Evolutionary conservation across 2,888 invertebrate genomes (phyloP).

Genomic region (Thera britannica): DNA sequence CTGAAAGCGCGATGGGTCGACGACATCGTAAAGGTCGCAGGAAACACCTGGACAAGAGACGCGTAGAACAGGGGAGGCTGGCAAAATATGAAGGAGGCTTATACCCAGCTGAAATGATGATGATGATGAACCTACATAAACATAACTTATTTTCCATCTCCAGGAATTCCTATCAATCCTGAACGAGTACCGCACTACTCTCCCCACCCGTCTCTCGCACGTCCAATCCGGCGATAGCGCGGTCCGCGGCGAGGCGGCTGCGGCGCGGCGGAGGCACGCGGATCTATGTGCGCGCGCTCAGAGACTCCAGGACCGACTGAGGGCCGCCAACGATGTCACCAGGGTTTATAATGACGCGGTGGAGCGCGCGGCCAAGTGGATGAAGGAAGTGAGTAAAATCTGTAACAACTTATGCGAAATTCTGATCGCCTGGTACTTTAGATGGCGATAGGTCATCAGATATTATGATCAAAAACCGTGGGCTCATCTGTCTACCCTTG

Average conservation of each 20-base stretch:
- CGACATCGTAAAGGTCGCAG: too few relatives aligned
- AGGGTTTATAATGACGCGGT: slow-evolving; percentile 90
- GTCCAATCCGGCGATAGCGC: slow-evolving; percentile 89
- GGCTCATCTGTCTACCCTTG: too few relatives aligned
- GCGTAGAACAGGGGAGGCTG: too few relatives aligned
- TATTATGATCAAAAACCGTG: too few relatives aligned
- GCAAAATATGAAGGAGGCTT: too few relatives aligned
- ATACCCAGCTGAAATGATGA: too few relatives aligned
- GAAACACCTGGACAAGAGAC: too few relatives aligned
- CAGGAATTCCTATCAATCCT: slow-evolving; percentile 92
- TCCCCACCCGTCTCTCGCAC: slow-evolving; percentile 93
- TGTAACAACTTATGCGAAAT: not conserved
- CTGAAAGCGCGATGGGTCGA: too few relatives aligned
- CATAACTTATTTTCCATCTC: not conserved
- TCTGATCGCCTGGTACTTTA: not conserved
- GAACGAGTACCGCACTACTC: slow-evolving; percentile 94
- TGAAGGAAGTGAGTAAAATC: slow-evolving; percentile 85
- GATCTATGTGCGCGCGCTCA: slow-evolving; percentile 94
- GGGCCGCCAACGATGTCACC: slow-evolving; percentile 87
- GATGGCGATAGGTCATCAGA: too few relatives aligned
- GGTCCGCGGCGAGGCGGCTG: slow-evolving; percentile 91
- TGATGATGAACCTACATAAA: too few relatives aligned
- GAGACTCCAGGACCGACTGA: slow-evolving; percentile 91
- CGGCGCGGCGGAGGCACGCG: slow-evolving; percentile 91
- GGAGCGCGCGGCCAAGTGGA: slow-evolving; percentile 92